A percentile compares a stretch with the other conserved stretches of the same genome.
Conservation (phyloP, 2,113 vertebrate species). For the Donacobius atricapilla region DNA sequence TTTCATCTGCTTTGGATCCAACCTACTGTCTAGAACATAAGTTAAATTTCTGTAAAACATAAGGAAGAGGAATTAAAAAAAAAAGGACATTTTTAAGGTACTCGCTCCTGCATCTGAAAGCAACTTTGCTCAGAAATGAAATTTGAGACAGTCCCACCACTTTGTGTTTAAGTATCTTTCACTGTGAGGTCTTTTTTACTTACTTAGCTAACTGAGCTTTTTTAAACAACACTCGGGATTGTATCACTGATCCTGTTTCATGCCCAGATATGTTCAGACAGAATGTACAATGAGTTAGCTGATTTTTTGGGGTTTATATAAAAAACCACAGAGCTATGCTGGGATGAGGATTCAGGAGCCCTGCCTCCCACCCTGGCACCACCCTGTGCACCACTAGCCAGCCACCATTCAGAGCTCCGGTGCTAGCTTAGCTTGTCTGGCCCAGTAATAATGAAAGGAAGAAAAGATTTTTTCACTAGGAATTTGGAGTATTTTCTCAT, state of each 20-base stretch:
- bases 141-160: neutral
- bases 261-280: neutral
- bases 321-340: neutral
- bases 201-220: neutral
- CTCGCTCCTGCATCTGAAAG: neutral
- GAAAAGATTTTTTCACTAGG: constrained; percentile 40
- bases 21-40: neutral
- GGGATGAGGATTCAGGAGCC: neutral
- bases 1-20: neutral
- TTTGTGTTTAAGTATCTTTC: neutral
- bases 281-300: neutral
- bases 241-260: neutral
- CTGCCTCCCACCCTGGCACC: neutral
- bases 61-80: neutral
- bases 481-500: constrained; percentile 61
- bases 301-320: neutral
- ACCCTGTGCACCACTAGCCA: neutral
- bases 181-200: neutral
- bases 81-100: neutral
- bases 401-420: neutral
- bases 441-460: constrained; percentile 18
- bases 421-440: constrained; percentile 13
- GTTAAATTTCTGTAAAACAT: neutral
- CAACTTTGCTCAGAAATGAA: neutral
- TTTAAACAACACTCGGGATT: neutral